These are phyloP conservation scores for Archips xylosteana DNA, from an alignment of 2,888 invertebrate genomes.

Conservation along the genomic window DNA sequence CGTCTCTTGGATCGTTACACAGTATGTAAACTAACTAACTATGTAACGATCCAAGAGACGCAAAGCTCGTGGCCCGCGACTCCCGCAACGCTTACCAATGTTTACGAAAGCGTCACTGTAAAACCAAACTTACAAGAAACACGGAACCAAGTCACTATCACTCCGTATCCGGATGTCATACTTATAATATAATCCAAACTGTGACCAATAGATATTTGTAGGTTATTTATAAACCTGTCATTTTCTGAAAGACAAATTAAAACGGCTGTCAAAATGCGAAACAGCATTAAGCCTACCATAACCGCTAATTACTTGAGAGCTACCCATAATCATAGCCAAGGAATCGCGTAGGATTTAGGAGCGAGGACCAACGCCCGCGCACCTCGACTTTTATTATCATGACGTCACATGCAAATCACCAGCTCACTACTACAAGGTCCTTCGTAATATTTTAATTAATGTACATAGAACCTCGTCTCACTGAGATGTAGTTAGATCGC, in stretches of 20 bases:
- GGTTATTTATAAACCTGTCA: conserved; percentile 13
- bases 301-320: conserved; percentile 28
- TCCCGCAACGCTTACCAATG: no score
- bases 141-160: not conserved
- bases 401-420: conserved; percentile 68
- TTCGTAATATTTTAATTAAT: conserved; percentile 44
- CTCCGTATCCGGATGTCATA: not conserved
- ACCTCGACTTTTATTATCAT: conserved; percentile 45
- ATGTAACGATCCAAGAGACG: no score
- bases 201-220: not conserved
- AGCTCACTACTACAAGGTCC: conserved; percentile 59
- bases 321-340: conserved; percentile 34
- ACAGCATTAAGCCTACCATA: conserved; percentile 15
- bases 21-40: no score
- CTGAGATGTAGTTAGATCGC: conserved; percentile 5
- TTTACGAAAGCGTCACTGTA: no score
- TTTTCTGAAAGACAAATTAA: conserved; percentile 11
- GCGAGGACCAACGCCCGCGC: conserved; percentile 58
- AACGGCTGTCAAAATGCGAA: conserved; percentile 24
- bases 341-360: conserved; percentile 37
- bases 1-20: no score
- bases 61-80: no score
- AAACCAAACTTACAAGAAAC: not conserved
- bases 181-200: not conserved
- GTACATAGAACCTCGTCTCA: conserved; percentile 23